Percentiles rank a stretch among this genome's conserved stretches.
Evolutionary conservation across 1,140 invertebrate genomes (phyloP).

Genomic region (Scaptomyza graminum): DNA sequence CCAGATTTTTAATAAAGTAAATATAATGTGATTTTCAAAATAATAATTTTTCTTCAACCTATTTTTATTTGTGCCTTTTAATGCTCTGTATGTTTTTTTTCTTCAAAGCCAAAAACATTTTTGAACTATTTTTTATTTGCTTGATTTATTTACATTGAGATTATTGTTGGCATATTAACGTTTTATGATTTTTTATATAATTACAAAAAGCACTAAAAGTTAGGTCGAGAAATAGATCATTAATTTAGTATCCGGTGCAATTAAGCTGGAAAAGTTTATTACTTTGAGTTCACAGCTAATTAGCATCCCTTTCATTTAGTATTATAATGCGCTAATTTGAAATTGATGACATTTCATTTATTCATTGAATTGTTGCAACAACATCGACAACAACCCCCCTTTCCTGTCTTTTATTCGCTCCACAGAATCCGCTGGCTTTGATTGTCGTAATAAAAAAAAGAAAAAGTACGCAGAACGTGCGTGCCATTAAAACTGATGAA

Average conservation of each 20-base stretch:
- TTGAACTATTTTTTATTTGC: too few relatives aligned
- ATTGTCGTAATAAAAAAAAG: constrained; percentile 55
- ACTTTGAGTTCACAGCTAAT: not conserved
- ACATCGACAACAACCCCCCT: not conserved
- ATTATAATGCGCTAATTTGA: constrained; percentile 31
- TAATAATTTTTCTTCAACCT: too few relatives aligned
- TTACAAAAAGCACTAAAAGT: too few relatives aligned
- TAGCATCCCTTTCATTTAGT: constrained; percentile 1
- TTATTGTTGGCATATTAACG: too few relatives aligned
- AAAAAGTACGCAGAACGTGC: constrained; percentile 3
- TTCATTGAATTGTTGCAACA: constrained; percentile 48
- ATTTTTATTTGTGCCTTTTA: too few relatives aligned
- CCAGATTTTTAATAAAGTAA: too few relatives aligned
- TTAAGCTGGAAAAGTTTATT: not conserved
- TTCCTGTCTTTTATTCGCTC: too few relatives aligned
- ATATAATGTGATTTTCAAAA: too few relatives aligned
- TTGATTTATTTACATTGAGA: too few relatives aligned
- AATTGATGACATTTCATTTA: constrained; percentile 52
- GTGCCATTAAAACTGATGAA: constrained; percentile 54
- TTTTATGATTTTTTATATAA: too few relatives aligned
- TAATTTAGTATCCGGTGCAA: not conserved
- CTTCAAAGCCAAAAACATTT: too few relatives aligned
- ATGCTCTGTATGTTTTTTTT: too few relatives aligned
- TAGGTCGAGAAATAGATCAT: not conserved
- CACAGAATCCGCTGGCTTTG: constrained; percentile 37